A percentile compares a stretch with the other conserved stretches of the same genome.
phyloP scores from a whole-genome alignment of 1,140 invertebrate species.

The Drosophila ambigua region DNA sequence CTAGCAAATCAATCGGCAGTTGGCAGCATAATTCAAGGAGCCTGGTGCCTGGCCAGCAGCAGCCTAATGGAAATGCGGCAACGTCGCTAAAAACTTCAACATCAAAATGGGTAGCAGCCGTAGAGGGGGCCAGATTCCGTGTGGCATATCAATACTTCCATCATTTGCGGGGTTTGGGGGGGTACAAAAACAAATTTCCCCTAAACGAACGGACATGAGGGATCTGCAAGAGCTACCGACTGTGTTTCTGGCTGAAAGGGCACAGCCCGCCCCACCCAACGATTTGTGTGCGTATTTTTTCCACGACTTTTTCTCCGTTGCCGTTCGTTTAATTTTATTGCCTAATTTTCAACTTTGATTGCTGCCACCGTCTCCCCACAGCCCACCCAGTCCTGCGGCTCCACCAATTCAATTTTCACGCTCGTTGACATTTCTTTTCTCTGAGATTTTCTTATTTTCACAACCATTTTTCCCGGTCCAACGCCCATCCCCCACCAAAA shows the following conservation, averaged over 20 bases:
- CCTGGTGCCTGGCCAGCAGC: no score
- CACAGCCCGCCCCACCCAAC: slow-evolving; percentile 12
- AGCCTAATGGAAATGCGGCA: slow-evolving; percentile 57
- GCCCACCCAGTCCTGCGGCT: neutral
- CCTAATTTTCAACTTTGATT: slow-evolving; percentile 81
- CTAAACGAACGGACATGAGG: no score
- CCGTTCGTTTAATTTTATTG: slow-evolving; percentile 80
- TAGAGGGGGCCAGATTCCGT: slow-evolving; percentile 37
- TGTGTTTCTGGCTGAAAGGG: slow-evolving; percentile 41
- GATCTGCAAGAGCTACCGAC: no score
- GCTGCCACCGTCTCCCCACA: slow-evolving; percentile 53
- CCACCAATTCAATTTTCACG: slow-evolving; percentile 59
- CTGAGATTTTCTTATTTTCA: slow-evolving; percentile 21
- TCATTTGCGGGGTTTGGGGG: slow-evolving; percentile 47
- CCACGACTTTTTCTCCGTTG: slow-evolving; percentile 39
- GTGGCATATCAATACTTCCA: slow-evolving; percentile 65
- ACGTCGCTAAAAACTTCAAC: slow-evolving; percentile 30
- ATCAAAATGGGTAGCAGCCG: neutral
- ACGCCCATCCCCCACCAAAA: neutral
- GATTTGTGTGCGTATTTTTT: neutral
- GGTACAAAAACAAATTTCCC: slow-evolving; percentile 10
- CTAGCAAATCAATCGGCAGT: slow-evolving; percentile 43
- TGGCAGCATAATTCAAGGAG: slow-evolving; percentile 52
- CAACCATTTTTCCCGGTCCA: neutral
- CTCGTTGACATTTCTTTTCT: slow-evolving; percentile 72